These are phyloP conservation scores for Ischnus inquisitorius DNA, from an alignment of 2,888 invertebrate species.

Conservation along the genomic window DNA sequence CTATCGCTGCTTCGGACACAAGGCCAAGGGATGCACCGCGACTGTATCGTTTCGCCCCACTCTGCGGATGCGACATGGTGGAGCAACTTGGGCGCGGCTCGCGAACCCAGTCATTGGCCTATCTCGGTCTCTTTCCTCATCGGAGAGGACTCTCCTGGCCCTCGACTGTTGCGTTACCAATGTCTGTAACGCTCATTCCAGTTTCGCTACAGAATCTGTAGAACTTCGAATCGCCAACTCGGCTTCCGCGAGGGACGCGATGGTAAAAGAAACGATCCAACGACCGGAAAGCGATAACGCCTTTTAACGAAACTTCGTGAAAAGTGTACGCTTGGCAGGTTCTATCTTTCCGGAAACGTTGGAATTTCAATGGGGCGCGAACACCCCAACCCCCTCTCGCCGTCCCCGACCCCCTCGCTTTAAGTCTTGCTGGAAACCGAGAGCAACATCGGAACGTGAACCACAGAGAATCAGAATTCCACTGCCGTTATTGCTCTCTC, in stretches of 20 bases:
- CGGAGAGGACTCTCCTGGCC: not conserved
- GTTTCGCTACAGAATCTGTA: conserved; percentile 19
- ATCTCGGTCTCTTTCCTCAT: not conserved
- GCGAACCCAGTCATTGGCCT: not conserved
- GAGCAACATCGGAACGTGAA: conserved; percentile 13
- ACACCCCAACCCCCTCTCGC: too few species aligned
- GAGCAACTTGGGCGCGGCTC: not conserved
- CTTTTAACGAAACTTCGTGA: conserved; percentile 76
- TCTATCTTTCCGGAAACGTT: conserved; percentile 74
- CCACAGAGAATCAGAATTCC: conserved; percentile 14
- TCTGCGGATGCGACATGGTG: too few species aligned
- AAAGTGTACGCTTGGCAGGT: conserved; percentile 70
- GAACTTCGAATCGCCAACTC: conserved; percentile 32
- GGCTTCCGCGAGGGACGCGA: conserved; percentile 45
- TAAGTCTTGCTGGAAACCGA: conserved; percentile 20
- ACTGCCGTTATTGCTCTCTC: conserved; percentile 13
- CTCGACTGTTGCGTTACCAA: not conserved
- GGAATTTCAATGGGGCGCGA: conserved; percentile 73
- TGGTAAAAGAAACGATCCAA: conserved; percentile 73
- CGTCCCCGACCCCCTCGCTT: conserved; percentile 20
- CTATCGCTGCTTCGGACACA: not conserved
- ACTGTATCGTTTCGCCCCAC: not conserved
- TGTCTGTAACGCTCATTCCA: not conserved
- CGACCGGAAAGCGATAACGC: conserved; percentile 77
- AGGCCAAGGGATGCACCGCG: not conserved